phyloP scores from a whole-genome alignment of 2,797 vertebrate species.

The Tokudaia tokunoshimensis region DNA sequence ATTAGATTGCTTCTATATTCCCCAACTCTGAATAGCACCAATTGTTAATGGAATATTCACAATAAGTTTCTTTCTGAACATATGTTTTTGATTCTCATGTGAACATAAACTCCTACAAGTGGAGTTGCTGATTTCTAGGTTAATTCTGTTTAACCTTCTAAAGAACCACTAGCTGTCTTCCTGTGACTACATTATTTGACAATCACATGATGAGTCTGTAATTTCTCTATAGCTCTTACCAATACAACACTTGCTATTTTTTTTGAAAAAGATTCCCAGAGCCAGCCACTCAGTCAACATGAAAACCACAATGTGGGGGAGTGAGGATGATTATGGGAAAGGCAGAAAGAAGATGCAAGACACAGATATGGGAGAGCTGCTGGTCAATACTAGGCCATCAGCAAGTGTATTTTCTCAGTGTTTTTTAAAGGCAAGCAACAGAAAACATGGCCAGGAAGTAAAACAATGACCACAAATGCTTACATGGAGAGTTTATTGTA shows the following conservation, averaged over 20 bases:
- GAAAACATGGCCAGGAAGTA: too few relatives aligned
- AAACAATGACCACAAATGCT: too few relatives aligned
- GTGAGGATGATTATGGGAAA: too few relatives aligned
- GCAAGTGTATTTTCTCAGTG: too few relatives aligned
- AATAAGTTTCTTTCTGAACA: not conserved
- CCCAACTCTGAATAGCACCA: not conserved
- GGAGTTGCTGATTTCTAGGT: not conserved
- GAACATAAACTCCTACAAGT: not conserved
- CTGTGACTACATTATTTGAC: not conserved
- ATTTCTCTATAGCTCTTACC: not conserved
- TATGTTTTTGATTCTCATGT: not conserved
- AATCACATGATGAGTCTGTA: not conserved
- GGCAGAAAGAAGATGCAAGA: too few relatives aligned
- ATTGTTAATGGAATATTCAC: not conserved
- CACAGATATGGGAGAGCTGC: too few relatives aligned
- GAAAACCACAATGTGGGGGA: too few relatives aligned
- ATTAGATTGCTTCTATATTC: not conserved
- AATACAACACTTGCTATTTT: not conserved
- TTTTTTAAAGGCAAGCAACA: too few relatives aligned
- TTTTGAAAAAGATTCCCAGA: too few relatives aligned
- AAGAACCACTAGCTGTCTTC: not conserved
- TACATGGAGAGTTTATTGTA: too few relatives aligned
- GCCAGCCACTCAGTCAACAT: too few relatives aligned
- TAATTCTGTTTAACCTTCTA: not conserved
- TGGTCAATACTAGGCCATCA: too few relatives aligned